Conservation (phyloP, 2,797 vertebrate species). For the Xenopus petersii region DNA sequence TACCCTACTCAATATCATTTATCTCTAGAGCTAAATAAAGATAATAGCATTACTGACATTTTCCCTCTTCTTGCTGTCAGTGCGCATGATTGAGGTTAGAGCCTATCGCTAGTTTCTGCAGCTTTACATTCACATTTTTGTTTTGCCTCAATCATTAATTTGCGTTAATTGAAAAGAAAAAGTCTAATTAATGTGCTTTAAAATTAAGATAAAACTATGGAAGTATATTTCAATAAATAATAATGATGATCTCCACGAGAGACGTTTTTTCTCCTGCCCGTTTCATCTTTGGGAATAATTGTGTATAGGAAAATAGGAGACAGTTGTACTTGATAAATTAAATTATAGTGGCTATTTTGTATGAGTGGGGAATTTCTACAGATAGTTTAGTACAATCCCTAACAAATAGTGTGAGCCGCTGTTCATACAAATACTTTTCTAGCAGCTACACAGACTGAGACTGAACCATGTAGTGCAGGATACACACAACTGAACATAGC, state of each 20-base stretch:
- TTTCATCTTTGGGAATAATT: neutral
- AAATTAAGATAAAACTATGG: conserved; percentile 20
- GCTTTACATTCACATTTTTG: conserved; percentile 5
- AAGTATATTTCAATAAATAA: conserved; percentile 14
- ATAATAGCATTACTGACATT: conserved; percentile 33
- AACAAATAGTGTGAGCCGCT: too few species aligned
- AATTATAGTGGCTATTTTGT: neutral
- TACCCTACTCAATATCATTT: conserved; percentile 26
- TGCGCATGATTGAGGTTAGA: conserved; percentile 25
- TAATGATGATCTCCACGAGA: conserved; percentile 5
- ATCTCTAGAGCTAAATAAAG: conserved; percentile 29
- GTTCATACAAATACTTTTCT: too few species aligned
- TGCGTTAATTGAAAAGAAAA: conserved; percentile 16
- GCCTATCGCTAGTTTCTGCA: conserved; percentile 1
- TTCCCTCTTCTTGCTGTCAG: conserved; percentile 28
- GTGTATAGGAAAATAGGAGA: neutral
- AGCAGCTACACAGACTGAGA: too few species aligned
- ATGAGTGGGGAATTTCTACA: neutral
- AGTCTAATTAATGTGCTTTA: conserved; percentile 12
- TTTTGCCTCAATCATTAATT: conserved; percentile 8
- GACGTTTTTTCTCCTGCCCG: neutral
- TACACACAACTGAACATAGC: too few species aligned
- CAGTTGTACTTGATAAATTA: neutral
- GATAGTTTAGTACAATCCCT: too few species aligned
- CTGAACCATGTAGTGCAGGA: too few species aligned